A percentile compares a stretch with the other conserved stretches of the same genome.
Evolutionary conservation across 1,140 invertebrate genomes (phyloP).

Genomic region (Euura saliciscinereae): DNA sequence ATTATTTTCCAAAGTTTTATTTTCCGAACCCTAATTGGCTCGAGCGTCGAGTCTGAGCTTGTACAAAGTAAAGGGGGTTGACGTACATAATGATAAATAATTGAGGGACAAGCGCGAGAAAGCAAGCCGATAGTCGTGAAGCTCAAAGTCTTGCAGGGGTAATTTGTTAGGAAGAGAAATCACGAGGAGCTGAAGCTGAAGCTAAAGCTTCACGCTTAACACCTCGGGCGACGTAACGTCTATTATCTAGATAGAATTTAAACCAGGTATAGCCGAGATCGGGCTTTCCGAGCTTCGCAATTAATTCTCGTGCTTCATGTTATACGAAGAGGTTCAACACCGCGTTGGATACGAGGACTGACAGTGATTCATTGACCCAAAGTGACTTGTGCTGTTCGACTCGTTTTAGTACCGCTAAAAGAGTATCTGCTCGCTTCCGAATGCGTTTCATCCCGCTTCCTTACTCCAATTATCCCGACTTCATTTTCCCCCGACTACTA

Average conservation of each 20-base stretch:
- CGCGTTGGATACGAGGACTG: too few species aligned
- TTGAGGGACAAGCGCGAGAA: background rate
- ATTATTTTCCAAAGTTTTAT: too few species aligned
- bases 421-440: too few species aligned
- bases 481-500: too few species aligned
- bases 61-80: background rate
- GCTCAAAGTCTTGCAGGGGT: slow-evolving; percentile 1
- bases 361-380: too few species aligned
- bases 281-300: background rate
- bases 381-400: too few species aligned
- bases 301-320: slow-evolving; percentile 1
- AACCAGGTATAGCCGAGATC: background rate
- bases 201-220: background rate
- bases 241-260: slow-evolving; percentile 5
- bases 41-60: too few species aligned
- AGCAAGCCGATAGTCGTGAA: background rate
- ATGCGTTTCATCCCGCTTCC: too few species aligned
- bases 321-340: background rate
- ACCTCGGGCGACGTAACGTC: background rate
- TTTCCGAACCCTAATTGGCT: too few species aligned
- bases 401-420: too few species aligned
- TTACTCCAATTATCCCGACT: too few species aligned
- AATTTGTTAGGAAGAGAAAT: background rate
- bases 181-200: background rate
- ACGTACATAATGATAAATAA: slow-evolving; percentile 5